A percentile compares a stretch with the other conserved stretches of the same genome.
Evolutionary conservation across 1,140 invertebrate species (phyloP).

Genomic region (Colletes gigas): DNA sequence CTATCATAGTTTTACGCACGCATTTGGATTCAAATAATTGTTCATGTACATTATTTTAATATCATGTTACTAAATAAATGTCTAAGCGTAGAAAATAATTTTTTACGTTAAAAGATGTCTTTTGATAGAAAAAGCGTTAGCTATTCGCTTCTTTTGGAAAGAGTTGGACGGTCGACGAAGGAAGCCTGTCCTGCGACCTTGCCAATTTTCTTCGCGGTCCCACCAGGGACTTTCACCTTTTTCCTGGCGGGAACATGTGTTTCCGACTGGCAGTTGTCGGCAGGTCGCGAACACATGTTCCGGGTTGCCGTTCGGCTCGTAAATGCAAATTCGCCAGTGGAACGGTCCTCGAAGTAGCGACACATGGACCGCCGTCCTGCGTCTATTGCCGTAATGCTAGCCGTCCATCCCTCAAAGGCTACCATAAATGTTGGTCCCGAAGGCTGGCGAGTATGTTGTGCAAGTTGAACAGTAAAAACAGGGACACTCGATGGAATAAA

Average conservation of each 20-base stretch:
- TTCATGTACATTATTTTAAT: no score
- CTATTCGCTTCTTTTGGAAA: no score
- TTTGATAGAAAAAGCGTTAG: no score
- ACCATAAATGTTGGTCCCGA: neutral
- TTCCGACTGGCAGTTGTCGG: neutral
- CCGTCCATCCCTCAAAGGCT: neutral
- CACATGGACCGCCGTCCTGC: neutral
- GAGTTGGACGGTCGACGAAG: no score
- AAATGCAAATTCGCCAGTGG: conserved; percentile 51
- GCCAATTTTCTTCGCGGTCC: no score
- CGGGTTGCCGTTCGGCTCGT: conserved; percentile 22
- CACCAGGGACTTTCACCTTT: conserved; percentile 8
- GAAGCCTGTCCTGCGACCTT: no score
- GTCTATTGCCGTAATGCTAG: conserved; percentile 2
- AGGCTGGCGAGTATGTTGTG: neutral
- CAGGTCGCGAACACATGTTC: conserved; percentile 37
- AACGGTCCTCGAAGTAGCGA: conserved; percentile 6
- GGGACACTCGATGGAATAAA: no score
- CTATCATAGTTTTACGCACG: no score
- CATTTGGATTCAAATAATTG: no score
- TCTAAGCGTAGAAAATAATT: no score
- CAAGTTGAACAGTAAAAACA: neutral
- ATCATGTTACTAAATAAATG: no score
- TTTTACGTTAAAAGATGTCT: no score
- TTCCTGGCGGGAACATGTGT: neutral